Base-by-base conservation (phyloP, 1,140 invertebrate species). In the Tribolium castaneum region DNA sequence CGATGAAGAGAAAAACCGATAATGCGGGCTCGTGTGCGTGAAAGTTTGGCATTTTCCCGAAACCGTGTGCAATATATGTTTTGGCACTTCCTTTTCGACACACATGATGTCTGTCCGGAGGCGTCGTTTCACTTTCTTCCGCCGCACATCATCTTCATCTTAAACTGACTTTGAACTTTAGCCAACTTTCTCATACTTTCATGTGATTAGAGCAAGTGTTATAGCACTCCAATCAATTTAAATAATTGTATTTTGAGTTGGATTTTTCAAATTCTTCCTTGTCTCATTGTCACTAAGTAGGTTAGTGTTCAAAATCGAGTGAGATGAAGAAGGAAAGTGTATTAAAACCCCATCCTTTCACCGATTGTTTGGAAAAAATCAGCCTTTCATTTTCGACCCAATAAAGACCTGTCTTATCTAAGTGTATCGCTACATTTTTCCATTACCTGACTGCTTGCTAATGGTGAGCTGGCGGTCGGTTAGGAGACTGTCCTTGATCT, bases 371-470 rank as follows among this genome's bases (percentile, higher is more conserved):
- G 50, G 51, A 39, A 54, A 75, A 75, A 56, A 56, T 75, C 13
- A 56, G 19, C 50, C 72, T 52, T 56, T 39, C 51, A 52, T 75
- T 51, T 54, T 56, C 51, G 59, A 66, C 59, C 59, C 59, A 66
- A 66, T 66, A 66, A 59, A 59, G 52, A 59, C 54, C 54, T 22
- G 54, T 59, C 52, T 30, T 30, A 30, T 30, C 25, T 30, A 9
- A 6, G 3, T 30, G 9, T 10, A 62, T 62, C 56, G 56, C 25
- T 66, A 66, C 59, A 66, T 7, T 66, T 66, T 52, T 59, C 22
- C 14, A 86, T 89, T 84, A 94, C 93, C 94, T 72, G 91, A 90
- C 78, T 92, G 94, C 89, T 95, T 96, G 83, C 93, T 93, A 78
- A 94, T 88, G 80, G 90, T 94, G 56, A 93, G 90, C 39, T 89